A percentile compares a stretch with the other conserved stretches of the same genome.
Evolutionary conservation across 2,113 vertebrate genomes (phyloP).

Genomic region (Peromyscus leucopus): DNA sequence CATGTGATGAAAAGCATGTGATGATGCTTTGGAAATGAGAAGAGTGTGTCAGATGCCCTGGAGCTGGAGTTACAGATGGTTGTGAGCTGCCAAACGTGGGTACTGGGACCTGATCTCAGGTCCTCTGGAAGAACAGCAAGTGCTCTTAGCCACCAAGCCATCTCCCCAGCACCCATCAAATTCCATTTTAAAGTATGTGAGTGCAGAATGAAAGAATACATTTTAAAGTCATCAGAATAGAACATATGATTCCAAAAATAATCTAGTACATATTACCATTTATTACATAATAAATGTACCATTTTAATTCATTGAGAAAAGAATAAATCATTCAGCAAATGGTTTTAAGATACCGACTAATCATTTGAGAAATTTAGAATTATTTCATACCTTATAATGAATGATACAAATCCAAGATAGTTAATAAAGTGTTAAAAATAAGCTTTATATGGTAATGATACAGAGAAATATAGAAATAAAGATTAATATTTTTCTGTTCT

Average conservation of each 20-base stretch:
- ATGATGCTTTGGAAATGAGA: no score
- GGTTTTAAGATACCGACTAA: conserved; percentile 62
- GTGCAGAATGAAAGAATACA: background rate
- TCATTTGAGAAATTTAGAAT: conserved; percentile 36
- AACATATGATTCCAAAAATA: conserved; percentile 62
- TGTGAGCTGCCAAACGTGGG: background rate
- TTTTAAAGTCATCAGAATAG: conserved; percentile 14
- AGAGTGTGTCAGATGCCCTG: background rate
- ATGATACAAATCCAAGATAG: conserved; percentile 40
- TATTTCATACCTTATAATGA: conserved; percentile 16
- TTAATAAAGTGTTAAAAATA: conserved; percentile 61
- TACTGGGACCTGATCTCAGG: background rate
- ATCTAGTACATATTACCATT: conserved; percentile 55
- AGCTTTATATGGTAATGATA: conserved; percentile 15
- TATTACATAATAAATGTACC: conserved; percentile 56
- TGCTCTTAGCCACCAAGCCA: background rate
- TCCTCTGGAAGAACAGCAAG: background rate
- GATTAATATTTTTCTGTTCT: conserved; percentile 38
- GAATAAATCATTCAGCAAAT: conserved; percentile 65
- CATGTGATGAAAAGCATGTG: background rate
- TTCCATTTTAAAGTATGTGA: background rate
- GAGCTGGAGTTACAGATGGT: background rate
- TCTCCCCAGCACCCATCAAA: background rate
- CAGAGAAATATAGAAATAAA: conserved; percentile 2
- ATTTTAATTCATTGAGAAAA: conserved; percentile 56